A percentile compares a stretch with the other conserved stretches of the same genome.
These are phyloP conservation scores for Ophiothrix spiculata DNA, from an alignment of 35 echinoderm and acorn worm genomes.

Conservation along the genomic window DNA sequence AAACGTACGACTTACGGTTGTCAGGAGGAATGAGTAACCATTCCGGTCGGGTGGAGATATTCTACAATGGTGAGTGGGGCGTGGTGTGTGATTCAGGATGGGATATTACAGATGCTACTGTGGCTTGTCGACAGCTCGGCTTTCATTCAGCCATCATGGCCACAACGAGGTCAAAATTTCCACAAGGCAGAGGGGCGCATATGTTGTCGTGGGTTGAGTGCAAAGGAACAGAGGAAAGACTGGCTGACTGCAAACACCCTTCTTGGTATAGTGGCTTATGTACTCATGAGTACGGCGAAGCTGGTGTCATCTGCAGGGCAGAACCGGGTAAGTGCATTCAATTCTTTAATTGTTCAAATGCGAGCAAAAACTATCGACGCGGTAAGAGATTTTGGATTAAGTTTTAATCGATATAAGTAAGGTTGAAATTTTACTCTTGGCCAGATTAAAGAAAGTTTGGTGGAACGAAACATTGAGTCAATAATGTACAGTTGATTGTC, in stretches of 20 bases:
- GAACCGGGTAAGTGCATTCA: too few relatives aligned
- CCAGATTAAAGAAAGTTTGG: too few relatives aligned
- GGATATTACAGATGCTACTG: slow-evolving; percentile 21
- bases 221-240: neutral
- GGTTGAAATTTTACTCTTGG: too few relatives aligned
- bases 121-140: slow-evolving; percentile 21
- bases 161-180: neutral
- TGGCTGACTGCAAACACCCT: neutral
- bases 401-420: too few relatives aligned
- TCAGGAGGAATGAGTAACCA: neutral
- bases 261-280: neutral
- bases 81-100: slow-evolving; percentile 28
- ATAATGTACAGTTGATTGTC: too few relatives aligned
- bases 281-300: neutral
- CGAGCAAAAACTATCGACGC: too few relatives aligned
- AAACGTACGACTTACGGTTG: neutral
- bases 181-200: neutral
- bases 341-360: too few relatives aligned
- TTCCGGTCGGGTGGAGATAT: slow-evolving; percentile 18
- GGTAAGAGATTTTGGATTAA: too few relatives aligned
- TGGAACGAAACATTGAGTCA: too few relatives aligned
- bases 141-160: neutral
- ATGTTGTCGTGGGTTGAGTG: neutral
- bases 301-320: neutral
- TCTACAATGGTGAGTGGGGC: slow-evolving; percentile 27